Evolutionary conservation across 1,140 invertebrate genomes (phyloP).

Genomic region (Chironomus striatipennis): DNA sequence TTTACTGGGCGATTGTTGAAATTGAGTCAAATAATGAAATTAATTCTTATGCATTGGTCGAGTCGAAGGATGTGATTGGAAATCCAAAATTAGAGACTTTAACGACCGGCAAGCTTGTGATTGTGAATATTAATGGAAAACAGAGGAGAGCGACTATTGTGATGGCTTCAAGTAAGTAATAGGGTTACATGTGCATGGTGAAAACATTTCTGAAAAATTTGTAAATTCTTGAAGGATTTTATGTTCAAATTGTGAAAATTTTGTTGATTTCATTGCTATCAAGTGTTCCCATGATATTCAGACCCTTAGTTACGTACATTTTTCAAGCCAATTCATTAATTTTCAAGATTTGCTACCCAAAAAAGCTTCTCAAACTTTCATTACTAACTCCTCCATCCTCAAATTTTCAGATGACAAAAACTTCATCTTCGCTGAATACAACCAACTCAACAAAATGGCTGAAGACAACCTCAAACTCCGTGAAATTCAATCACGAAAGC

Average conservation of each 20-base stretch:
- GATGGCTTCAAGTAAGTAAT: slow-evolving; percentile 7
- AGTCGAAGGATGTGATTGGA: slow-evolving; percentile 2
- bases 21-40: slow-evolving; percentile 13
- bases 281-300: too few relatives aligned
- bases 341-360: too few relatives aligned
- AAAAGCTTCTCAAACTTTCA: too few relatives aligned
- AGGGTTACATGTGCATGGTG: too few relatives aligned
- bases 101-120: neutral
- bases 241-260: too few relatives aligned
- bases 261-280: too few relatives aligned
- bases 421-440: neutral
- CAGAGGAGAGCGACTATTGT: neutral
- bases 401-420: neutral
- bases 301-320: too few relatives aligned
- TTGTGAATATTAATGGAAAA: neutral
- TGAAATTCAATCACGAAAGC: neutral
- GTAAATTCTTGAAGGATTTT: too few relatives aligned
- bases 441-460: neutral
- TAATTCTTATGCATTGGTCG: slow-evolving; percentile 3
- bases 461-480: neutral
- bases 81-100: neutral
- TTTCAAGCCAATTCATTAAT: too few relatives aligned
- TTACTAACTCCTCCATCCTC: too few relatives aligned
- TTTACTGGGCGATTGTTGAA: neutral
- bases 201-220: too few relatives aligned